Evolutionary conservation across 2,888 invertebrate genomes (phyloP).

Genomic region (Acleris laterana): DNA sequence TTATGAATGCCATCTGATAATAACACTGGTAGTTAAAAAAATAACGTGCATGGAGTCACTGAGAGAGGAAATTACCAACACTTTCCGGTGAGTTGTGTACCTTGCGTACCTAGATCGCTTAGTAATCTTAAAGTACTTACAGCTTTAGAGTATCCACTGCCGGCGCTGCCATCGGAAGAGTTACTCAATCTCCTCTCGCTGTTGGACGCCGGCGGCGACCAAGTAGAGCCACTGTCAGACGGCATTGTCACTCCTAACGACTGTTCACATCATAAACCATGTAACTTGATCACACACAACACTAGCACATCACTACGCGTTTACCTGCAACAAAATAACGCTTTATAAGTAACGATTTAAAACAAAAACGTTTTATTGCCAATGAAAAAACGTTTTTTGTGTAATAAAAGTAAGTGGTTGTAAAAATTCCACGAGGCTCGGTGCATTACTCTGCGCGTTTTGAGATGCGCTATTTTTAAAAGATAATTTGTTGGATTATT

Average conservation of each 20-base stretch:
- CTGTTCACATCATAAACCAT: conserved; percentile 71
- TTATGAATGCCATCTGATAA: too few species aligned
- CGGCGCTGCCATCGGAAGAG: conserved; percentile 80
- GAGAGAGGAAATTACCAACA: too few species aligned
- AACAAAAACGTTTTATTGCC: not conserved
- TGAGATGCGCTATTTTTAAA: conserved; percentile 10
- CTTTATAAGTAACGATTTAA: conserved; percentile 1
- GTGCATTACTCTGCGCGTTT: conserved; percentile 3
- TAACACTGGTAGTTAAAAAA: too few species aligned
- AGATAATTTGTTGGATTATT: conserved; percentile 3
- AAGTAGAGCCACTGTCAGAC: conserved; percentile 78
- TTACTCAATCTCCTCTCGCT: conserved; percentile 80
- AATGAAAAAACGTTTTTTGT: conserved; percentile 3
- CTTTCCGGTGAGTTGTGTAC: too few species aligned
- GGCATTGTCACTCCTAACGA: conserved; percentile 69
- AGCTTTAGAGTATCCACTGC: conserved; percentile 80
- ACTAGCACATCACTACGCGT: conserved; percentile 65
- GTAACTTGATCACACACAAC: conserved; percentile 53
- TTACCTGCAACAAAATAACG: conserved; percentile 62
- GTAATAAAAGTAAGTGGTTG: conserved; percentile 11
- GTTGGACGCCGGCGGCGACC: conserved; percentile 78
- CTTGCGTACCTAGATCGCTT: not conserved
- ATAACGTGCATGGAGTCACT: too few species aligned
- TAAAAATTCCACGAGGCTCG: not conserved
- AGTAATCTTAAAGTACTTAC: conserved; percentile 59